A percentile compares a stretch with the other conserved stretches of the same genome.
Evolutionary conservation across 37 sponge, comb jelly and placozoan genomes (phyloP).

Genomic region (Hormiphora californensis): DNA sequence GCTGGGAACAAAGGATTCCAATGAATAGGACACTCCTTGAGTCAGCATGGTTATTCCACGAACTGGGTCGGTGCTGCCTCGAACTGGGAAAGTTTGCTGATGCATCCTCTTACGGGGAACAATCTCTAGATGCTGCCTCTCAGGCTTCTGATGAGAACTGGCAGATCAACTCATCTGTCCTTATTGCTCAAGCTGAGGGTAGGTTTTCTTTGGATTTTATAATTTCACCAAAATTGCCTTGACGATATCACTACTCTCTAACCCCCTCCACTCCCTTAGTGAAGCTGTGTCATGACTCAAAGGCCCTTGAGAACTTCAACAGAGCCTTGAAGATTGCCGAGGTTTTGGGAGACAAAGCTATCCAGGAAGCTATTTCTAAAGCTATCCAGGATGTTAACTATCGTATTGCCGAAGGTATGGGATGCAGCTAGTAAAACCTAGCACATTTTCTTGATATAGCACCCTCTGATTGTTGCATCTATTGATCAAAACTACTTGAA

Average conservation of each 20-base stretch:
- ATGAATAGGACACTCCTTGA: constrained; percentile 64
- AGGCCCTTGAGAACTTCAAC: constrained; percentile 66
- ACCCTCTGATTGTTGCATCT: too few species aligned
- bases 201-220: background rate
- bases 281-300: constrained; percentile 59
- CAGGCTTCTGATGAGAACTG: constrained; percentile 74
- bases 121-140: constrained; percentile 62
- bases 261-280: too few species aligned
- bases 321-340: constrained; percentile 63
- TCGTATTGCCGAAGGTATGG: constrained; percentile 57
- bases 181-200: constrained; percentile 75
- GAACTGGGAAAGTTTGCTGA: constrained; percentile 63
- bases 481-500: too few species aligned
- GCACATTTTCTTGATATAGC: too few species aligned
- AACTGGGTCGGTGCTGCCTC: constrained; percentile 74
- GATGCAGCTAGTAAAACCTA: too few species aligned
- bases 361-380: constrained; percentile 64
- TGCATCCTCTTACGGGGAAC: constrained; percentile 70
- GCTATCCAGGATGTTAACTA: constrained; percentile 70
- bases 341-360: constrained; percentile 59
- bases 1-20: constrained; percentile 65
- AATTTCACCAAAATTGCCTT: too few species aligned
- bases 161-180: constrained; percentile 84
- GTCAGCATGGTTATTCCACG: constrained; percentile 82
- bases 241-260: too few species aligned